Percentiles rank a stretch among this genome's conserved stretches.
Evolutionary conservation across 2,113 vertebrate genomes (phyloP).

Genomic region (Noctilio leporinus): DNA sequence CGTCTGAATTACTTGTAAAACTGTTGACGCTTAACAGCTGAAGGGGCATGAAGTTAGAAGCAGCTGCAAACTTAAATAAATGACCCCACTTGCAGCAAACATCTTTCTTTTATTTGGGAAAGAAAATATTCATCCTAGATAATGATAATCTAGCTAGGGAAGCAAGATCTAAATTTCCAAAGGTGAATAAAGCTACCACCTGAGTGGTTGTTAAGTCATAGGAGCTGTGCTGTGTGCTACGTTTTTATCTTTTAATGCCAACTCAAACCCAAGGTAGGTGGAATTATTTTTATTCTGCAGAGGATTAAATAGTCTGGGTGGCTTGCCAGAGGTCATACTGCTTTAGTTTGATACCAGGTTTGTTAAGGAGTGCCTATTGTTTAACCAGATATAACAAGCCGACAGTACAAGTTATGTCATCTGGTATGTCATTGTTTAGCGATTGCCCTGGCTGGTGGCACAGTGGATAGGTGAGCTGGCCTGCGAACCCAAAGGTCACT

Average conservation of each 20-base stretch:
- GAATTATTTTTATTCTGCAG: background rate
- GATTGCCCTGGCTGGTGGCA: too few relatives aligned
- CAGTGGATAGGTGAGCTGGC: too few relatives aligned
- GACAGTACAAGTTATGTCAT: background rate
- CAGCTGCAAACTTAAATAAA: background rate
- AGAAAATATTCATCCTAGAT: background rate
- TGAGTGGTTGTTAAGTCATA: background rate
- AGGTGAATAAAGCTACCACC: background rate
- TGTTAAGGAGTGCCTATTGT: background rate
- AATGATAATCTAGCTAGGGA: background rate
- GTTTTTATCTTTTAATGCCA: conserved; percentile 13
- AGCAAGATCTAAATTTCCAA: background rate
- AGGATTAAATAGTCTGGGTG: background rate
- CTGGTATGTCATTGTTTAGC: too few relatives aligned
- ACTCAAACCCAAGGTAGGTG: background rate
- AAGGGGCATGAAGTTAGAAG: background rate
- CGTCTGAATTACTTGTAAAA: background rate
- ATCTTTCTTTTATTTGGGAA: background rate
- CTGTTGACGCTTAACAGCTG: background rate
- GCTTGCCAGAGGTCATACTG: background rate
- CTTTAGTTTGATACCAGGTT: background rate
- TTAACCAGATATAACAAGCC: background rate
- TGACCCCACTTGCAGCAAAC: background rate
- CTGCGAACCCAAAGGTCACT: too few relatives aligned
- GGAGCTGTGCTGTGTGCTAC: background rate